Evolutionary conservation across 2,888 invertebrate species (phyloP), one percentile per base, ranked within the genome.

Genomic region (Sacculina carcini): DNA sequence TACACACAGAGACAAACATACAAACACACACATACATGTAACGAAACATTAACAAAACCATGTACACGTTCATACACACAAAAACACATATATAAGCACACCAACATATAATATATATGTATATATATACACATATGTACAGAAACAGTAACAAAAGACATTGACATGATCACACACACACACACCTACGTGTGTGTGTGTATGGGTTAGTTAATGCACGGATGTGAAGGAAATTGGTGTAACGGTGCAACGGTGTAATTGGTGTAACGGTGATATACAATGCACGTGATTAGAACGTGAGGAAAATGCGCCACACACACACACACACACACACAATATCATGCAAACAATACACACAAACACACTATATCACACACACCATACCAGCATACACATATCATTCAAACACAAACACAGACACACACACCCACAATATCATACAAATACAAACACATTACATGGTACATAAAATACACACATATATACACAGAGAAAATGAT

Each of bases 31-130:
- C 26, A 46, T 23, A 46, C 26, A 36, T 39, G 24, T 9, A 48
- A 12, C 16, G 14, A 48, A 14, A 46, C 26, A 51, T 16, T 21
- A 12, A 31, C 9, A 24, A n/a, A 40, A 19, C 16, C 21, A 40
- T 40, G 21, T 40, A 40, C 21, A 40, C 21, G 21, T 40, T 19
- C n/a, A 47, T 47, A 47, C 29, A 23, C 16, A 32, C 29, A 32
- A 19, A 47, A 28, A 47, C 23, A 47, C 16, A 31, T 47, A 47
- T 47, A 31, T 47, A 10, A 12, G 29, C 16, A 14, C 9, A 32
- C 32, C 16, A 12, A 47, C 16, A 47, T 47, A 32, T 32, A 47
- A 32, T 50, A 28, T 52, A 24, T 23, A 51, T 52, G 31, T 52
- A n/a, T 26, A 23, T 28, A 52, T 50, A 31, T 46, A 42, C 21